Percentiles rank a stretch among this genome's conserved stretches.
Conservation (phyloP, 2,113 vertebrate genomes). For the Laticauda colubrina region DNA sequence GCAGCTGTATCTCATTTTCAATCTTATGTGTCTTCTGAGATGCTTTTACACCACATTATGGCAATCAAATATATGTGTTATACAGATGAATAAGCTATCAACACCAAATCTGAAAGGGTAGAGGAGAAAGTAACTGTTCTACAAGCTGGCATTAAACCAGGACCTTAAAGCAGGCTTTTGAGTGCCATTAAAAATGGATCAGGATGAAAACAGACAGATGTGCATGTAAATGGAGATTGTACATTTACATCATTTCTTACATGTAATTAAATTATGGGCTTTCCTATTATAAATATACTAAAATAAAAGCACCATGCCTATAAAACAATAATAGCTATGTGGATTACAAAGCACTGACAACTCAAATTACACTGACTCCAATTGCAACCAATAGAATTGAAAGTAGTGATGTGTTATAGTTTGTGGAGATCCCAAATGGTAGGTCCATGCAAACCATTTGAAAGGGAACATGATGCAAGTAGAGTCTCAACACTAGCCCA, state of each 20-base stretch:
- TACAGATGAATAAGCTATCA: background rate
- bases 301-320: constrained; percentile 47
- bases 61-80: background rate
- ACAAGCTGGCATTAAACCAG: background rate
- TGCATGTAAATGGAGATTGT: constrained; percentile 23
- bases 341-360: constrained; percentile 57
- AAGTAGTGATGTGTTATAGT: constrained; percentile 25
- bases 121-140: background rate
- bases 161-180: background rate
- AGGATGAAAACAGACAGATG: constrained; percentile 22
- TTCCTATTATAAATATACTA: constrained; percentile 58
- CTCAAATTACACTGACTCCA: constrained; percentile 33
- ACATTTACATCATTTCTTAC: constrained; percentile 41
- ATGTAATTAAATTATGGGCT: constrained; percentile 58
- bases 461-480: constrained; percentile 12
- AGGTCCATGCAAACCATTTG: background rate
- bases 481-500: background rate
- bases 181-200: constrained; percentile 21
- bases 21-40: background rate
- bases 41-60: background rate
- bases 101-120: background rate
- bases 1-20: background rate
- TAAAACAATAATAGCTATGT: constrained; percentile 49
- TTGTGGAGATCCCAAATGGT: constrained; percentile 34
- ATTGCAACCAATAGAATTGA: constrained; percentile 32